Percentiles rank a stretch among this genome's conserved stretches.
phyloP scores from a whole-genome alignment of 2,797 vertebrate species.

The Phrynocephalus vlangalii region DNA sequence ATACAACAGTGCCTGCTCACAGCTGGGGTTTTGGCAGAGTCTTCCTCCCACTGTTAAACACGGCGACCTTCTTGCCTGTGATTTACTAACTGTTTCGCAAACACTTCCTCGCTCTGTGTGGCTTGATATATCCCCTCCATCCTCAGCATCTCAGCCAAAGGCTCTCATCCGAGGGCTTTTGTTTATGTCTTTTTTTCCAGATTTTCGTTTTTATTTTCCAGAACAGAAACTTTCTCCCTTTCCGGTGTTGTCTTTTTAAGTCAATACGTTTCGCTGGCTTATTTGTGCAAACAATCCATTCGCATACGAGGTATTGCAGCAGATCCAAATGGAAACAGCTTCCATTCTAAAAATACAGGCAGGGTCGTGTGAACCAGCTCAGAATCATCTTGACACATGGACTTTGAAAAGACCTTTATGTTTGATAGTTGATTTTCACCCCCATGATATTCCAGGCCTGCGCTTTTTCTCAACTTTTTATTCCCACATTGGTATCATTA shows the following conservation, averaged over 20 bases:
- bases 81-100: slow-evolving; percentile 88
- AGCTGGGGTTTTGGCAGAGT: slow-evolving; percentile 90
- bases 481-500: slow-evolving; percentile 83
- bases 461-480: slow-evolving; percentile 78
- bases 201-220: slow-evolving; percentile 80
- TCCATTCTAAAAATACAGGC: slow-evolving; percentile 81
- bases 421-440: slow-evolving; percentile 78
- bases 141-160: slow-evolving; percentile 78
- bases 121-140: slow-evolving; percentile 81
- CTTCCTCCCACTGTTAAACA: slow-evolving; percentile 80
- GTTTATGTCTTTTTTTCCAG: slow-evolving; percentile 89
- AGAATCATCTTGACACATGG: slow-evolving; percentile 78
- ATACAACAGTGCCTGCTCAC: slow-evolving; percentile 83
- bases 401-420: slow-evolving; percentile 84
- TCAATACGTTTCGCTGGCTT: slow-evolving; percentile 91
- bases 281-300: slow-evolving; percentile 91
- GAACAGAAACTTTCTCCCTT: slow-evolving; percentile 79
- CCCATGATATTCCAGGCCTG: slow-evolving; percentile 80
- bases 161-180: slow-evolving; percentile 78
- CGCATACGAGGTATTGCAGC: slow-evolving; percentile 89
- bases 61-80: slow-evolving; percentile 84
- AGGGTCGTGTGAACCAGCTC: slow-evolving; percentile 83
- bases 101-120: slow-evolving; percentile 86
- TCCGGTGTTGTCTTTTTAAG: slow-evolving; percentile 86
- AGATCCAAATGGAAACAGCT: slow-evolving; percentile 83